phyloP scores from a whole-genome alignment of 2,888 invertebrate genomes.

The Hetaerina titia region DNA sequence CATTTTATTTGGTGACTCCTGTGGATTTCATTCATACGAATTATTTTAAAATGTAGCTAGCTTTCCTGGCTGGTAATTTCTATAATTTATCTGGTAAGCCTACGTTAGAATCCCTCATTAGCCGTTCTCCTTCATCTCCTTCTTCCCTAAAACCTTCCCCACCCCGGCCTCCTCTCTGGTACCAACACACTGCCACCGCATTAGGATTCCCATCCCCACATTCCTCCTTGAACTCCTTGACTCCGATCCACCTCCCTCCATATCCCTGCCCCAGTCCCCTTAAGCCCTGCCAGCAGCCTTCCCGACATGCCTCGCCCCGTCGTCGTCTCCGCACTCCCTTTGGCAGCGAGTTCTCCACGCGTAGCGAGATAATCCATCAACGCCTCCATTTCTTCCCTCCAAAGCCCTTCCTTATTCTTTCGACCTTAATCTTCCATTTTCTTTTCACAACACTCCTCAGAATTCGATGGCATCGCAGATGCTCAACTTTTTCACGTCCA shows the following conservation, averaged over 20 bases:
- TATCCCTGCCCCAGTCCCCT: not conserved
- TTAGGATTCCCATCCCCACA: not conserved
- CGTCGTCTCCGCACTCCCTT: not conserved
- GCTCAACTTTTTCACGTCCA: not conserved
- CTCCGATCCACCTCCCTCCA: not conserved
- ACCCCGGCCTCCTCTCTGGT: not conserved
- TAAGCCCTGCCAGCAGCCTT: not conserved
- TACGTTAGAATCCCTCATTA: too few relatives aligned
- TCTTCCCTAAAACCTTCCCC: not conserved
- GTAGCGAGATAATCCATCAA: constrained; percentile 6
- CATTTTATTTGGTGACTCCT: too few relatives aligned
- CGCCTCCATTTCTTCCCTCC: not conserved
- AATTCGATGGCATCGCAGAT: constrained; percentile 17
- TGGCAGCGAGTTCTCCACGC: not conserved
- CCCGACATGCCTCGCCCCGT: not conserved
- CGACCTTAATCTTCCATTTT: constrained; percentile 15
- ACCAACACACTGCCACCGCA: too few relatives aligned
- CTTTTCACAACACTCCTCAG: not conserved
- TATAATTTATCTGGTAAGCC: too few relatives aligned
- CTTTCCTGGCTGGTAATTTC: too few relatives aligned
- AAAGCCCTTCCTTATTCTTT: constrained; percentile 6
- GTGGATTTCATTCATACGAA: too few relatives aligned
- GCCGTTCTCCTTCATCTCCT: not conserved
- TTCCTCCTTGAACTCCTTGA: not conserved
- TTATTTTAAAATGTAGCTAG: too few relatives aligned